Percentiles rank a stretch among this genome's conserved stretches.
Evolutionary conservation across 2,888 invertebrate genomes (phyloP).

Genomic region (Eristalis pertinax): DNA sequence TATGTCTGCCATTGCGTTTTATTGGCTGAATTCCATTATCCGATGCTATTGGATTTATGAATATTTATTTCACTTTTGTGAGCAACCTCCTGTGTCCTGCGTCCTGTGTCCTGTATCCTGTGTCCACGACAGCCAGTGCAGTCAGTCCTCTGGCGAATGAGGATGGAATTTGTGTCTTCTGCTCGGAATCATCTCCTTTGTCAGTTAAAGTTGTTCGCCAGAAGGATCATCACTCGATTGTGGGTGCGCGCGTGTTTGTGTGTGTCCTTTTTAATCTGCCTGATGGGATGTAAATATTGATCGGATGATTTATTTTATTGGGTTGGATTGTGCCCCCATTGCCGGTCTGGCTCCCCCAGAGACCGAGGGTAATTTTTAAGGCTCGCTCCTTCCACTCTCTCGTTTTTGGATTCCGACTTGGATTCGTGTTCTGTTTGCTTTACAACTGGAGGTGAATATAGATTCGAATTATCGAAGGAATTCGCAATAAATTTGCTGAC

Average conservation of each 20-base stretch:
- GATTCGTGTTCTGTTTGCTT: slow-evolving; percentile 35
- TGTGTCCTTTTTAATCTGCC: slow-evolving; percentile 37
- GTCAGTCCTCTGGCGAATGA: background rate
- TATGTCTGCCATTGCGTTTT: slow-evolving; percentile 53
- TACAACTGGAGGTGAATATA: slow-evolving; percentile 15
- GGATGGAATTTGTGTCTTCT: background rate
- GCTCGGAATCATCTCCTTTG: background rate
- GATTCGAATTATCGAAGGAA: slow-evolving; percentile 23
- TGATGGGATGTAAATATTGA: slow-evolving; percentile 57
- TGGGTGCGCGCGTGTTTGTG: background rate
- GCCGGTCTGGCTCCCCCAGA: background rate
- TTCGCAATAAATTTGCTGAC: slow-evolving; percentile 47
- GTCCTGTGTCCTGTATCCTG: no score
- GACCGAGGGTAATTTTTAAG: slow-evolving; percentile 4
- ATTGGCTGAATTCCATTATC: slow-evolving; percentile 53
- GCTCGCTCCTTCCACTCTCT: background rate
- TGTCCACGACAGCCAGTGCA: no score
- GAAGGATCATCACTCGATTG: background rate
- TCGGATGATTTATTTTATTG: slow-evolving; percentile 59
- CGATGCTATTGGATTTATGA: slow-evolving; percentile 56
- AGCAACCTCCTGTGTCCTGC: background rate
- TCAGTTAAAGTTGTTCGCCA: background rate
- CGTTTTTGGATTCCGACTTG: background rate
- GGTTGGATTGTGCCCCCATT: slow-evolving; percentile 13
- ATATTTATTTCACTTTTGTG: slow-evolving; percentile 41